These are phyloP conservation scores for Mimumesa dahlbomi DNA, from an alignment of 2,888 invertebrate genomes.

Conservation along the genomic window DNA sequence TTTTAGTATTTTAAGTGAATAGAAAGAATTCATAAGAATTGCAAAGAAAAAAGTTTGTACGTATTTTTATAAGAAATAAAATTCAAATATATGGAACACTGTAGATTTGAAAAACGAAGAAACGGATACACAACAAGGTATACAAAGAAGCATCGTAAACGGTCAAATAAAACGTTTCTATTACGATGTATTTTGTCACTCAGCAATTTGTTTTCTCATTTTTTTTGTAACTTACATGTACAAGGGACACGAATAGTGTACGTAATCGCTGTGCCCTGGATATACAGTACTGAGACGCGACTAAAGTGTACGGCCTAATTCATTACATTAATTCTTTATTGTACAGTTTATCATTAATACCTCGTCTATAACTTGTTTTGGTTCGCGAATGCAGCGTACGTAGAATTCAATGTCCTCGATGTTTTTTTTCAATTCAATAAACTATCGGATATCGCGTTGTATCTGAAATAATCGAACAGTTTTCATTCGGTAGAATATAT, in stretches of 20 bases:
- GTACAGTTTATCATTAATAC: constrained; percentile 62
- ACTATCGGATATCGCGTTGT: neutral
- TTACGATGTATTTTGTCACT: constrained; percentile 58
- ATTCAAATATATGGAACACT: too few species aligned
- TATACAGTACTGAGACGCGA: constrained; percentile 54
- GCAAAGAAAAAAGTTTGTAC: neutral
- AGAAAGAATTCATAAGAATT: neutral
- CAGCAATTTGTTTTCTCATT: constrained; percentile 47
- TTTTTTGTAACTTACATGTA: constrained; percentile 60
- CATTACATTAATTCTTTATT: constrained; percentile 58
- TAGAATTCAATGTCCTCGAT: constrained; percentile 54
- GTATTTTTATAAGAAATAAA: too few species aligned
- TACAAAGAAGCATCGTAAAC: constrained; percentile 6
- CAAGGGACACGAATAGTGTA: constrained; percentile 44
- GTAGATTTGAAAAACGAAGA: neutral
- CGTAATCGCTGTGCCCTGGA: constrained; percentile 44
- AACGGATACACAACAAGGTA: neutral
- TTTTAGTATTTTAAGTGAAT: too few species aligned
- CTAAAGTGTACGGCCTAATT: constrained; percentile 49
- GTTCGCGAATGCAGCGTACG: constrained; percentile 51
- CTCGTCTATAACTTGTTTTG: constrained; percentile 58
- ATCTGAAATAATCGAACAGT: neutral
- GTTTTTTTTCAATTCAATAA: constrained; percentile 12
- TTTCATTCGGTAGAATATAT: neutral
- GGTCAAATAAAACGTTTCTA: constrained; percentile 49